A percentile compares a stretch with the other conserved stretches of the same genome.
Conservation (phyloP, 2,888 invertebrate species). For the Meloe dianella region DNA sequence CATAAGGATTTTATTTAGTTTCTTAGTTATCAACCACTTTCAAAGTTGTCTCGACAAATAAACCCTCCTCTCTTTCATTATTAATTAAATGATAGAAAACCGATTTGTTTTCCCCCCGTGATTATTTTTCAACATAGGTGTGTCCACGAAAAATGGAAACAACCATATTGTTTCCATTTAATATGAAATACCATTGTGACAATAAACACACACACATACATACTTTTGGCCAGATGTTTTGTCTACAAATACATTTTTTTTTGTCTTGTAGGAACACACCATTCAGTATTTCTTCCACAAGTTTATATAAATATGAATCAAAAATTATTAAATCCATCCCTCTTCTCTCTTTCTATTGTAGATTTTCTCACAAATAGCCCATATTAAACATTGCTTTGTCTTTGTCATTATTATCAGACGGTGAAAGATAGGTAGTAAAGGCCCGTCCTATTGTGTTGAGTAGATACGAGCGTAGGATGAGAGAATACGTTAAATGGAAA, state of each 20-base stretch:
- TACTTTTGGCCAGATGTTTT: not conserved
- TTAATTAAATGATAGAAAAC: not conserved
- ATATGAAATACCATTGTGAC: not conserved
- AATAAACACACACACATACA: not conserved
- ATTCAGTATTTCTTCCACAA: not conserved
- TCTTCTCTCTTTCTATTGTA: not conserved
- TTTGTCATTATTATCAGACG: not conserved
- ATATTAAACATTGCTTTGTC: not conserved
- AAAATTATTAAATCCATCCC: not conserved
- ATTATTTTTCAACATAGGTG: not conserved
- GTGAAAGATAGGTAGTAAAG: not conserved
- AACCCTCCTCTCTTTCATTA: not conserved
- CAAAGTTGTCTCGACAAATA: not conserved
- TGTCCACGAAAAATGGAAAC: not conserved
- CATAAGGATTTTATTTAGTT: constrained; percentile 7
- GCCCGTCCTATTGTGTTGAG: not conserved
- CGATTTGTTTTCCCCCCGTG: not conserved
- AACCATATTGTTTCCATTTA: not conserved
- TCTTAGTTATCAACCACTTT: constrained; percentile 1
- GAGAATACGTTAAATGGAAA: constrained; percentile 7
- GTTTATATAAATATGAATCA: not conserved
- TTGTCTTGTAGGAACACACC: not conserved
- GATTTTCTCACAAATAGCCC: not conserved
- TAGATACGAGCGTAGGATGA: constrained; percentile 19
- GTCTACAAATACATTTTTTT: not conserved